Base-by-base conservation (phyloP, 2,797 vertebrate genomes). In the Pitangus sulphuratus region DNA sequence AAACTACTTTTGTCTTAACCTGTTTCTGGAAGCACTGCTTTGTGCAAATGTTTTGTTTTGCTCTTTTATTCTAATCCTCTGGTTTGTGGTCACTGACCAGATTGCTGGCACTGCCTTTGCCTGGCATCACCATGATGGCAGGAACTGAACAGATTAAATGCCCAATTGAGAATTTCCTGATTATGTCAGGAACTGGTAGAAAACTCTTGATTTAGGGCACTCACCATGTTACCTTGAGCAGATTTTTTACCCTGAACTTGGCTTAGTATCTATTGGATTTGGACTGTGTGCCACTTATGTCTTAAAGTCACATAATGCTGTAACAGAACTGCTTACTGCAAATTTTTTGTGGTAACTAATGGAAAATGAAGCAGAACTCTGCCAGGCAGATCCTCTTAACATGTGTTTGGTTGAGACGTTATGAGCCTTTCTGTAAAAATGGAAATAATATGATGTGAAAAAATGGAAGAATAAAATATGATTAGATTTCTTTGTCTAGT, bases 1-100 rank as follows among this genome's bases (percentile, higher is more conserved):
- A 12, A 62, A 35, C 21, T 40, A 4, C 2, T 39, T 74, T 71
- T 68, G 7, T n/a, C 20, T 44, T 15, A 64, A 19, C 18, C 21
- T 53, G 9, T 44, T 48, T 69, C 79, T 69, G 65, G 50, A 78
- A 92, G 35, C 14, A 24, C 30, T 17, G 19, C 11, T 84, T 70
- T 58, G 20, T 72, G 2, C 45, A n/a, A 42, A 18, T 75, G 56
- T 89, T 83, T 14, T 39, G 15, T 44, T 53, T 77, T 65, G 26
- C 19, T 89, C 65, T 26, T 91, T 87, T 92, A 69, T 86, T 86
- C 37, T 35, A 30, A 65, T 35, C 78, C 71, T 71, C 79, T 78
- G 72, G 4, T 92, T 78, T 76, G 37, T 40, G 54, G 68, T 69
- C 65, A 45, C 28, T 15, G 47, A 48, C 35, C 84, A 74, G 66